These are phyloP conservation scores for Pogonophryne albipinna DNA, from an alignment of 2,797 vertebrate species.

Conservation along the genomic window DNA sequence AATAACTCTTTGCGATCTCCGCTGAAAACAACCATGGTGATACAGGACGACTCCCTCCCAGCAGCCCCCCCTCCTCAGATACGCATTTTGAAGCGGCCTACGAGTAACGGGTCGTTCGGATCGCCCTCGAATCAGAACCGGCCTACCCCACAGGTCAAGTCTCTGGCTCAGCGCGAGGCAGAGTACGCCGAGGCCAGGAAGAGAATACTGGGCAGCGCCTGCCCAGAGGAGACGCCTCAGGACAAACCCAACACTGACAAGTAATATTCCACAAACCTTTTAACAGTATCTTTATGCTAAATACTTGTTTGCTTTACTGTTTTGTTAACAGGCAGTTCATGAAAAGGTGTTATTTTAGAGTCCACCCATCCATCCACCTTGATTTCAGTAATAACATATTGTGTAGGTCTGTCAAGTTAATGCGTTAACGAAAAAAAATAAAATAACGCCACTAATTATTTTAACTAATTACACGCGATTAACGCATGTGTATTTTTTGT, in stretches of 20 bases:
- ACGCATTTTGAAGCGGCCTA: conserved; percentile 95
- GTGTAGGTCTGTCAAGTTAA: too few relatives aligned
- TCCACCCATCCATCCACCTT: neutral
- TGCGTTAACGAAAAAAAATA: too few relatives aligned
- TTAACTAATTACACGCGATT: too few relatives aligned
- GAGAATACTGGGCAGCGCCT: conserved; percentile 96
- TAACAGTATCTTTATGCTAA: neutral
- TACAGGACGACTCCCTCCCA: conserved; percentile 94
- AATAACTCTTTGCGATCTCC: conserved; percentile 83
- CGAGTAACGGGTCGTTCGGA: conserved; percentile 92
- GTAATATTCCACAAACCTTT: conserved; percentile 70
- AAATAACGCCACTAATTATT: too few relatives aligned
- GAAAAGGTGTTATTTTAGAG: neutral
- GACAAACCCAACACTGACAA: conserved; percentile 90
- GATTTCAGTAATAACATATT: neutral
- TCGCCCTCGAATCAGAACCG: conserved; percentile 86
- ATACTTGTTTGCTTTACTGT: neutral
- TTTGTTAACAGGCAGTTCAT: neutral
- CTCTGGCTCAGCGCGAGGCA: conserved; percentile 95
- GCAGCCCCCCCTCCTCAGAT: conserved; percentile 94
- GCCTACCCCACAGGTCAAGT: conserved; percentile 93
- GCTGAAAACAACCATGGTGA: conserved; percentile 92
- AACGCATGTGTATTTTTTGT: too few relatives aligned
- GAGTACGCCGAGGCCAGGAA: conserved; percentile 97
- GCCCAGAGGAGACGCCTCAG: conserved; percentile 93